These are phyloP conservation scores for Halictus quadricinctus DNA, from an alignment of 2,888 invertebrate genomes.

Conservation along the genomic window DNA sequence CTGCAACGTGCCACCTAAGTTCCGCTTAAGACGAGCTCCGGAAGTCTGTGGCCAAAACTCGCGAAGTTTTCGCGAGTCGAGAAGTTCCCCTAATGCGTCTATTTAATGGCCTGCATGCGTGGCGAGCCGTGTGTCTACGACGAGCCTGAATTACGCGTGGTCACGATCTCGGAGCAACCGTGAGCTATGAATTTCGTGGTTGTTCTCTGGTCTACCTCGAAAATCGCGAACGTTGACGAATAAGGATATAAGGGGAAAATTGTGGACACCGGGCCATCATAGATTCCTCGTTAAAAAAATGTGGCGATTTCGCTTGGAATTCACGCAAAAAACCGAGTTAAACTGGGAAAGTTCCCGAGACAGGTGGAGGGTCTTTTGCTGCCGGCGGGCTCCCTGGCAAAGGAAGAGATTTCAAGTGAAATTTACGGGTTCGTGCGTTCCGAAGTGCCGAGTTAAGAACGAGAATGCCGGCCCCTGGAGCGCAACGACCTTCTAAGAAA, in stretches of 20 bases:
- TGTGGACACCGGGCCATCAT: not conserved
- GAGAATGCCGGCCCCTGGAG: conserved; percentile 54
- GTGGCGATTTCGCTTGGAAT: conserved; percentile 18
- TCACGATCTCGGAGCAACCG: not conserved
- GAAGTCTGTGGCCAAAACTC: conserved; percentile 10
- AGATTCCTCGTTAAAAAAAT: conserved; percentile 31
- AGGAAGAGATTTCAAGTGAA: conserved; percentile 62
- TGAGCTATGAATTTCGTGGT: not conserved
- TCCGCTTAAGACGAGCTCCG: conserved; percentile 4
- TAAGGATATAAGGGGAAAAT: not conserved
- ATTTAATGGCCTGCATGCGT: conserved; percentile 28
- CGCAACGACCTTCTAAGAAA: conserved; percentile 50
- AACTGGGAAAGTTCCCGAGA: conserved; percentile 37
- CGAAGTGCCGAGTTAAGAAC: conserved; percentile 64
- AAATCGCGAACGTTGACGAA: not conserved
- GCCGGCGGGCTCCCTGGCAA: conserved; percentile 30
- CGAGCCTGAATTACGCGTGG: conserved; percentile 1
- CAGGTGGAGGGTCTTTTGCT: conserved; percentile 36
- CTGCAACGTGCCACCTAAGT: conserved; percentile 3
- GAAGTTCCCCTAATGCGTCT: conserved; percentile 26
- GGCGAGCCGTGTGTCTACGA: not conserved
- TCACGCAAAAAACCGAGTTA: conserved; percentile 42
- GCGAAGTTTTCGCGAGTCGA: not conserved
- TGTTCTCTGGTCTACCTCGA: not conserved
- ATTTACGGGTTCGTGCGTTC: conserved; percentile 66